A percentile compares a stretch with the other conserved stretches of the same genome.
phyloP scores from a whole-genome alignment of 2,888 invertebrate species.

The Creontiades dilutus region DNA sequence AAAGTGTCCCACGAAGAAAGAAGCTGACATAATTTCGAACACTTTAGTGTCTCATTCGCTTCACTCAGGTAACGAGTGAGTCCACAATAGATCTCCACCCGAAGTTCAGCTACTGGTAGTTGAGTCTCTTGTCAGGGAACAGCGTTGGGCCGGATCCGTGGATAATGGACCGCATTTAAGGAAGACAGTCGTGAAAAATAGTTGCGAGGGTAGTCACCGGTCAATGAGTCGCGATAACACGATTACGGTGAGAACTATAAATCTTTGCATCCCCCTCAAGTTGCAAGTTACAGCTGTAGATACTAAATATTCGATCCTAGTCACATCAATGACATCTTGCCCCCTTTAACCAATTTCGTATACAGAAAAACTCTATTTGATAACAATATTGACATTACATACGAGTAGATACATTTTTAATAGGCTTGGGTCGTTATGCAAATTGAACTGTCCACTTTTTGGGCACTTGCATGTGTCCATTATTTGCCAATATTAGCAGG shows the following conservation, averaged over 20 bases:
- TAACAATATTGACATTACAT: no score
- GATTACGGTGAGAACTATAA: background rate
- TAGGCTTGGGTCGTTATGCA: no score
- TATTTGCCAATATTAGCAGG: no score
- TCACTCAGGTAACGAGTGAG: slow-evolving; percentile 16
- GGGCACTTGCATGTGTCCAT: no score
- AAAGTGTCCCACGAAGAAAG: slow-evolving; percentile 35
- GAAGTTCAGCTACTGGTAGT: background rate
- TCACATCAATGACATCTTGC: no score
- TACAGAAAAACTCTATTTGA: no score
- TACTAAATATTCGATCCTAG: no score
- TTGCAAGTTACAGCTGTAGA: no score
- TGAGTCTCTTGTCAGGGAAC: background rate
- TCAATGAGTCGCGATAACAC: background rate
- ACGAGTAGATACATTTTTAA: no score
- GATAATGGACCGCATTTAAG: slow-evolving; percentile 18
- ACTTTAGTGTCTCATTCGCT: slow-evolving; percentile 37
- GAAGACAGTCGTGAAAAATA: slow-evolving; percentile 34
- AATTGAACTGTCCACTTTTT: no score
- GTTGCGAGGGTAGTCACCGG: background rate
- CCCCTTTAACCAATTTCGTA: no score
- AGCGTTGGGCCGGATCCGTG: background rate
- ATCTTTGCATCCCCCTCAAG: no score
- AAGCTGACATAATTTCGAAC: slow-evolving; percentile 41
- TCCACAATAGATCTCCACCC: background rate